These are phyloP conservation scores for Lithobates pipiens DNA, from an alignment of 2,797 vertebrate species.

Conservation along the genomic window DNA sequence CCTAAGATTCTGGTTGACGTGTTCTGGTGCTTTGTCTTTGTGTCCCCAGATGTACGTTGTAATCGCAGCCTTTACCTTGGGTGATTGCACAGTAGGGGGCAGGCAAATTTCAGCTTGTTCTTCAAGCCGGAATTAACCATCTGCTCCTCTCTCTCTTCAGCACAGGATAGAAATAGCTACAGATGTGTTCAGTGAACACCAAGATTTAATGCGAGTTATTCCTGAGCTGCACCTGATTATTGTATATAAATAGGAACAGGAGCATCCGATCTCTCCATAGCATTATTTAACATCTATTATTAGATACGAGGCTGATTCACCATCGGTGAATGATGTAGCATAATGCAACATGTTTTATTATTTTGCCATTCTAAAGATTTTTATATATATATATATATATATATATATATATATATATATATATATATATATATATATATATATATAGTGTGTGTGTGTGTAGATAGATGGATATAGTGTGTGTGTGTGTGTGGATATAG, in stretches of 20 bases:
- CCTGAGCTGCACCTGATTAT: slow-evolving; percentile 3
- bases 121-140: neutral
- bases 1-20: neutral
- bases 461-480: no score
- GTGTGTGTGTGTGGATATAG: no score
- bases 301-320: neutral
- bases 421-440: no score
- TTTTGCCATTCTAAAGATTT: no score
- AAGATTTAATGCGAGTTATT: neutral
- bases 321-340: neutral
- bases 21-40: neutral
- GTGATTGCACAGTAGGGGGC: slow-evolving; percentile 32
- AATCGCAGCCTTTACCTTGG: slow-evolving; percentile 26
- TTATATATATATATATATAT: no score
- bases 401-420: no score
- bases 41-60: neutral
- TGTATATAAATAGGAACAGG: slow-evolving; percentile 24
- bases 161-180: slow-evolving; percentile 23
- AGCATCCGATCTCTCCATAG: neutral
- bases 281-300: neutral
- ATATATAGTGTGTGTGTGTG: no score
- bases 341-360: no score
- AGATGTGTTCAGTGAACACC: neutral
- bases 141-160: slow-evolving; percentile 25
- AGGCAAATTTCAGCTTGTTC: neutral